phyloP scores from a whole-genome alignment of 2,113 vertebrate genomes.

The Pangasianodon gigas region DNA sequence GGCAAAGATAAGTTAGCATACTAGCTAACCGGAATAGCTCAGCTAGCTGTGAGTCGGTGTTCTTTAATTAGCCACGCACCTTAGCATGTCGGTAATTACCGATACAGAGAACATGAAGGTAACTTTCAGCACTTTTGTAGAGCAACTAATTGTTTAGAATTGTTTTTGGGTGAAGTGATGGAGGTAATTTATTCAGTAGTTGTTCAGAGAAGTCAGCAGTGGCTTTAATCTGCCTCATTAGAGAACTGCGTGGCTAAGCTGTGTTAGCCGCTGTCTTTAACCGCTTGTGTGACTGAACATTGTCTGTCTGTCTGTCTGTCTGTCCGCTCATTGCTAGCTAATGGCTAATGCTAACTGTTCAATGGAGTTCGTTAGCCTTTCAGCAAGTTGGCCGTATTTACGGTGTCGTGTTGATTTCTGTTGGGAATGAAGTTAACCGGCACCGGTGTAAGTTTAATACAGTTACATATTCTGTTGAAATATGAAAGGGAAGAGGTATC shows the following conservation, averaged over 20 bases:
- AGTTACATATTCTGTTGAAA: background rate
- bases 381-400: slow-evolving; percentile 19
- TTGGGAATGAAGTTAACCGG: background rate
- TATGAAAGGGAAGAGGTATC: background rate
- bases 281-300: slow-evolving; percentile 61
- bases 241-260: slow-evolving; percentile 24
- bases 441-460: background rate
- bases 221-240: slow-evolving; percentile 33
- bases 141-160: background rate
- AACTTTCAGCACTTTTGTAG: background rate
- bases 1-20: slow-evolving; percentile 61
- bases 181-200: background rate
- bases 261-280: slow-evolving; percentile 41
- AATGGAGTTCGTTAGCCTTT: slow-evolving; percentile 54
- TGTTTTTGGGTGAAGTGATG: background rate
- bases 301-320: slow-evolving; percentile 53
- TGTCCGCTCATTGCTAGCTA: slow-evolving; percentile 37
- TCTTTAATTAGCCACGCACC: slow-evolving; percentile 56
- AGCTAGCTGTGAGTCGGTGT: slow-evolving; percentile 56
- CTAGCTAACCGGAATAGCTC: slow-evolving; percentile 64
- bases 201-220: background rate
- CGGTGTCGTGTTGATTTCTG: slow-evolving; percentile 51
- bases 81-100: slow-evolving; percentile 15
- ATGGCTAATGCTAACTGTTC: slow-evolving; percentile 58
- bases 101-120: background rate